phyloP scores from a whole-genome alignment of 2,113 vertebrate genomes.

The Hepsetus odoe region DNA sequence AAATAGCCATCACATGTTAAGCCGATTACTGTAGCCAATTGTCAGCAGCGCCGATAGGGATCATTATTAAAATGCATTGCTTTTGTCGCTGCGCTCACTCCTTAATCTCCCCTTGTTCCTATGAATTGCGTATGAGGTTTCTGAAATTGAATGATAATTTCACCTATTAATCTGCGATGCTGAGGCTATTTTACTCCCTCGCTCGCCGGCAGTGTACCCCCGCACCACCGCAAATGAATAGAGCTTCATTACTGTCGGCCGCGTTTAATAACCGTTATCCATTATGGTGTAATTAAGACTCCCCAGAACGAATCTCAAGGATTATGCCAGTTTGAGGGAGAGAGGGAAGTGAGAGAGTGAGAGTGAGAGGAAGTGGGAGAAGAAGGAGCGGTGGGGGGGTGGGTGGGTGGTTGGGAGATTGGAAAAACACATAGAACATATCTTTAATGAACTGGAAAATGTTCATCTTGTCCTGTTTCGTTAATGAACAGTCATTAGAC shows the following conservation, averaged over 20 bases:
- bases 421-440: conserved; percentile 92
- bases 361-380: conserved; percentile 46
- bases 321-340: conserved; percentile 83
- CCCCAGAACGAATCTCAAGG: conserved; percentile 96
- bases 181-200: conserved; percentile 91
- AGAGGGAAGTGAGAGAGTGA: conserved; percentile 58
- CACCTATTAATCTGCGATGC: conserved; percentile 97
- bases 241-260: conserved; percentile 96
- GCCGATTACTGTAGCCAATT: conserved; percentile 83
- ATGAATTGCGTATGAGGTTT: conserved; percentile 97
- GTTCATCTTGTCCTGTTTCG: conserved; percentile 94
- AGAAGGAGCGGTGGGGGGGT: conserved; percentile 1
- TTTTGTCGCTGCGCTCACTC: conserved; percentile 88
- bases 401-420: conserved; percentile 60
- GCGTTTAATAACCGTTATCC: conserved; percentile 99
- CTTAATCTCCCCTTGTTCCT: conserved; percentile 95
- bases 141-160: conserved; percentile 99
- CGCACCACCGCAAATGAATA: conserved; percentile 86
- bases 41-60: conserved; percentile 74
- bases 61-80: conserved; percentile 88
- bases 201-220: conserved; percentile 79
- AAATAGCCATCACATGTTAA: conserved; percentile 90
- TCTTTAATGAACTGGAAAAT: conserved; percentile 99
- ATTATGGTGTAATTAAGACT: conserved; percentile 99
- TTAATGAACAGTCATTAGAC: conserved; percentile 97